Evolutionary conservation across 2,888 invertebrate genomes (phyloP), one percentile per base, ranked within the genome.

Genomic region (Hipparchia semele): DNA sequence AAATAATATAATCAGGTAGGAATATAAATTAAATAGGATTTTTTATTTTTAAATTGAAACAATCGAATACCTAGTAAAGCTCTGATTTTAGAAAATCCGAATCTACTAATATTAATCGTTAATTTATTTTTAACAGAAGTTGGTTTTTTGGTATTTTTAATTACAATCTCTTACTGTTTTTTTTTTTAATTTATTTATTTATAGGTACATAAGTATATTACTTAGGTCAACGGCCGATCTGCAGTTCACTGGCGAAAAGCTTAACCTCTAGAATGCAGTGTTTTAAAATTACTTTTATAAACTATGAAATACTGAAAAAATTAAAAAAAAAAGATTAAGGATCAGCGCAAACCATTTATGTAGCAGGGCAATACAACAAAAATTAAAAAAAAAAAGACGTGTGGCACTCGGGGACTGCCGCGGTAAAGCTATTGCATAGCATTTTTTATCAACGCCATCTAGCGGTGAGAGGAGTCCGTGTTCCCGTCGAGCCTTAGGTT

Each of bases 171-270:
- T 75, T 75, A 62, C 76, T 72, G 72, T 70, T 75, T 77, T 82
- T 83, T 81, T 72, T 73, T 70, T 75, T 77, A 75, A 81, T 82
- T 83, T 81, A 77, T 78, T 81, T 77, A 74, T 75, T 1, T 10
- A 13, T 51, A 1, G 77, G 81, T 82, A 83, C 79, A 82, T 85
- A 82, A 83, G 83, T 86, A 84, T 84, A 8, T 12, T 51, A 84
- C 83, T 84, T 86, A 86, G 80, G 84, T 86, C 86, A 82, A 89
- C 84, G 82, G 89, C 89, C 91, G 89, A 90, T 86, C 88, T 88
- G 90, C 87, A 86, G 85, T 83, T 83, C 82, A 86, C 86, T 83
- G 86, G 86, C 86, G 33, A 79, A 87, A 59, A 88, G 84, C 89
- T 86, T 86, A 87, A 80, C 58, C 76, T 75, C 79, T 81, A 81